Percentiles rank a stretch among this genome's conserved stretches.
Evolutionary conservation across 1,140 invertebrate species (phyloP).

Genomic region (Capitella teleta): DNA sequence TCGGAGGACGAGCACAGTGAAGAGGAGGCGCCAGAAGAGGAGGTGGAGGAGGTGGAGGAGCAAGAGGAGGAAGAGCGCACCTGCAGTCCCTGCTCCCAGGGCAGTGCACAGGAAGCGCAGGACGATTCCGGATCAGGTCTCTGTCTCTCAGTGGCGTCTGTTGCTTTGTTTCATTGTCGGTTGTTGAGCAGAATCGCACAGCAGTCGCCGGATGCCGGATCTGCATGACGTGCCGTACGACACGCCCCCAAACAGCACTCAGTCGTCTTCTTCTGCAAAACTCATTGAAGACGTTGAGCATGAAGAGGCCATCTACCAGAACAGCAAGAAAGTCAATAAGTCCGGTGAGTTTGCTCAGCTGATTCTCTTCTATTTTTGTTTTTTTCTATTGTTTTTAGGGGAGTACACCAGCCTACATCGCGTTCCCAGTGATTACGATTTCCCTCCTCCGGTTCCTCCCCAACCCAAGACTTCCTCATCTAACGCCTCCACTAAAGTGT

Average conservation of each 20-base stretch:
- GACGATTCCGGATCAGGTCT: no score
- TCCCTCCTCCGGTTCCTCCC: constrained; percentile 24
- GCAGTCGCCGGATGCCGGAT: constrained; percentile 8
- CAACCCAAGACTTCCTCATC: no score
- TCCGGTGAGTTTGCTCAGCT: background rate
- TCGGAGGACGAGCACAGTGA: constrained; percentile 13
- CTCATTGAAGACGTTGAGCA: constrained; percentile 27
- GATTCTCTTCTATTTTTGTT: background rate
- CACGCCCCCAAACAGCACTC: constrained; percentile 12
- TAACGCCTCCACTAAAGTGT: no score
- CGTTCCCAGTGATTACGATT: constrained; percentile 44
- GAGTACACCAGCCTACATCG: constrained; percentile 10
- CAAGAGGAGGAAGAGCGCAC: background rate
- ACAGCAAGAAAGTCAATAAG: no score
- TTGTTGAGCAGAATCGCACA: no score
- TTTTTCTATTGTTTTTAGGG: background rate
- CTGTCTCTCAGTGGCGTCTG: no score
- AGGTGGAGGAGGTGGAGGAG: background rate
- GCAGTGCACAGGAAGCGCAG: no score
- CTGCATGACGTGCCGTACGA: constrained; percentile 14
- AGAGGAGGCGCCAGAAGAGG: no score
- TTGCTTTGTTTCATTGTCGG: no score
- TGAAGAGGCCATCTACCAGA: constrained; percentile 51
- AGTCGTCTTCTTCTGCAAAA: constrained; percentile 19
- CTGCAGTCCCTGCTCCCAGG: background rate